Base-by-base conservation (phyloP, 2,113 vertebrate genomes). In the Chaetura pelagica region DNA sequence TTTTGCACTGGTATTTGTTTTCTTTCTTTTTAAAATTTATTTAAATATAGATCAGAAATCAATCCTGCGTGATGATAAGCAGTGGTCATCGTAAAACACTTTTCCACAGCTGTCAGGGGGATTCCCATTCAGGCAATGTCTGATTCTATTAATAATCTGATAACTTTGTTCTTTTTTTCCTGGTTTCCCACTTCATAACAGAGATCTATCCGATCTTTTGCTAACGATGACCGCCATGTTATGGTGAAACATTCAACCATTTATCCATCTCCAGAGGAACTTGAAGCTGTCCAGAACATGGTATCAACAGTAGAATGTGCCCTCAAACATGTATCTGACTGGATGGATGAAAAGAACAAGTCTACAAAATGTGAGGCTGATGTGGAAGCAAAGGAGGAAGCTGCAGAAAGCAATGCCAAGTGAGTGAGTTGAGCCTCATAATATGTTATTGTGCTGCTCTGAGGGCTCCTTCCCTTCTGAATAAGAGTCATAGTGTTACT, bases 201-300 rank as follows among this genome's bases (percentile, higher is more conserved):
- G 99, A 99, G 99, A 99, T 99, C 99, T 89, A 99, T 99, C 97
- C 98, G 99, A 93, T 99, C 99, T 91, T 99, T 99, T 94, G 99
- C 99, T 90, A 99, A 99, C 23, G 99, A 99, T 97, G 99, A 99
- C 98, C 99, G 99, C 97, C 99, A 99, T 44, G 99, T 99, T 93
- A 99, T 99, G 99, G 99, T 99, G 79, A 99, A 99, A 87, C 99
- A 99, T 98, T 99, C 99, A 96, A 98, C 99, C 95, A 99, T 99
- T 95, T 99, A 99, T 97, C 99, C 99, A 35, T 99, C 99, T 96
- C 99, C 99, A 17, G 99, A 99, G 85, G 99, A 99, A 96, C 98
- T 99, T 81, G 99, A 99, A 97, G 99, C 99, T 52, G 99, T 99
- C 67, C 99, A 99, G 98, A 99, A 99, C 93, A 99, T 99, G 97